These are phyloP conservation scores for Tringa solitaria DNA, from an alignment of 2,113 vertebrate genomes.

Conservation along the genomic window DNA sequence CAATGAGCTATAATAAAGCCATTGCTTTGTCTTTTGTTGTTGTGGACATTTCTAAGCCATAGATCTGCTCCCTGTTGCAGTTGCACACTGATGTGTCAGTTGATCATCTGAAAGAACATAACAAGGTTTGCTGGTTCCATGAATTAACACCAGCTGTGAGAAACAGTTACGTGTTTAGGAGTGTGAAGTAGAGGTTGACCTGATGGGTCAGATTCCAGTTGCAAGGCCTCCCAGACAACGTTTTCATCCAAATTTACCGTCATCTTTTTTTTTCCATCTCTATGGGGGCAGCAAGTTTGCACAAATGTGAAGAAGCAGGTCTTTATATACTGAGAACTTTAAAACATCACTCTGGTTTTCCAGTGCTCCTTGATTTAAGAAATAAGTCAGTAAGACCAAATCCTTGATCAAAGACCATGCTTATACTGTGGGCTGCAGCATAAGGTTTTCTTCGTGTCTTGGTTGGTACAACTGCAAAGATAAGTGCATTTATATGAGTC, in stretches of 20 bases:
- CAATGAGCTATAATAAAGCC: background rate
- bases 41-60: background rate
- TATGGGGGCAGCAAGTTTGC: background rate
- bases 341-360: constrained; percentile 24
- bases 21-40: background rate
- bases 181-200: background rate
- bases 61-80: background rate
- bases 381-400: constrained; percentile 18
- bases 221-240: background rate
- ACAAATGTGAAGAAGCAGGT: background rate
- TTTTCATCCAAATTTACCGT: background rate
- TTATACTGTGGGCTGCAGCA: background rate
- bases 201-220: rapidly evolving
- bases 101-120: background rate
- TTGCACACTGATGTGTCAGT: background rate
- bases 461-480: constrained; percentile 2
- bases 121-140: background rate
- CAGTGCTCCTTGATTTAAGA: constrained; percentile 29
- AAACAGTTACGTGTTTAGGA: background rate
- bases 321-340: background rate
- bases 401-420: background rate
- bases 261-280: background rate
- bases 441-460: constrained; percentile 10
- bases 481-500: background rate
- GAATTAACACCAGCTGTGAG: background rate